Base-by-base conservation (phyloP, 2,797 vertebrate genomes). In the Lagorchestes hirsutus region DNA sequence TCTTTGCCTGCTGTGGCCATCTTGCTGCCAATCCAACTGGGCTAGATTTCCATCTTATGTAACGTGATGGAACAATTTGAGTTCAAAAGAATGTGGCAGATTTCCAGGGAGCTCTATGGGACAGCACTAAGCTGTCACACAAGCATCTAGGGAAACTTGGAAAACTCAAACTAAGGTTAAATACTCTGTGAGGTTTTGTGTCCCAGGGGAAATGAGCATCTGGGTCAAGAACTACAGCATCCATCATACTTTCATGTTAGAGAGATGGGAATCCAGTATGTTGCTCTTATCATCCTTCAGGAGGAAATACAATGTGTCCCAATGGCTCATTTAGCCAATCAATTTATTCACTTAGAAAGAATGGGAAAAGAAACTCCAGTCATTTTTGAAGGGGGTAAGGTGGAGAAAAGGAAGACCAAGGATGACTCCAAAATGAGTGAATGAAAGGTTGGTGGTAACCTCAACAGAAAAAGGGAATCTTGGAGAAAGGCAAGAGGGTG, bases 1-100 rank as follows among this genome's bases (percentile, higher is more conserved):
- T 95, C 93, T 96, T 95, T 90, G 94, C 90, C 95, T 93, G 92
- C 93, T 58, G 59, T 91, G 14, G 91, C 91, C 62, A 28, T 62
- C 92, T 50, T 58, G 91, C 46, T 91, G n/a, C 93, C 54, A 46
- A 90, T 22, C 67, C 91, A 96, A 96, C 34, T 90, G 91, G 95
- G 93, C 93, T 87, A 95, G 27, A 90, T 54, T 96, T 96, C 95
- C 92, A 87, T 94, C 95, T 97, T 97, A 91, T 12, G 55, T 95
- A 97, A 97, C 59, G 92, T 31, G 92, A 97, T 91, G 56, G 96
- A 55, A 95, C 95, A 91, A 94, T 97, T 95, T 94, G 87, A 28
- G 90, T 91, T 95, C 46, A 93, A 91, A 0, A 24, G 74, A 95
- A 28, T 56, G 67, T 14, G 93, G 96, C 55, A 92, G 94, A 95